These are phyloP conservation scores for Temnothorax unifasciatus DNA, from an alignment of 2,888 invertebrate genomes.

Conservation along the genomic window DNA sequence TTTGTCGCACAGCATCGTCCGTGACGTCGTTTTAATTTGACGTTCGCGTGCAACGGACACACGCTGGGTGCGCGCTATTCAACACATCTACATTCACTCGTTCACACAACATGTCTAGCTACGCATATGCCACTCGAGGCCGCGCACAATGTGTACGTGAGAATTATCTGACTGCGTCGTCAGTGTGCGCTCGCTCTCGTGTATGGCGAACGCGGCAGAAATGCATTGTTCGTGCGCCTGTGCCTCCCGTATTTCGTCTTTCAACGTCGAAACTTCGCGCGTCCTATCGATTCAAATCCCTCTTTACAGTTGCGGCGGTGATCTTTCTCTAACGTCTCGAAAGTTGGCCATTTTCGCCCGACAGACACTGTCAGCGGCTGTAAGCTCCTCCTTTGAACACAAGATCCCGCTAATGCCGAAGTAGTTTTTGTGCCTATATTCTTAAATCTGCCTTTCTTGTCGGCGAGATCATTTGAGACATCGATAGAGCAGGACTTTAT, in stretches of 20 bases:
- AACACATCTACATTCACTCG: conserved; percentile 51
- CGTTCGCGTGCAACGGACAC: conserved; percentile 36
- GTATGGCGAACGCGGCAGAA: not conserved
- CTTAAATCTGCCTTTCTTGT: not conserved
- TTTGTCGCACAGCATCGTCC: conserved; percentile 45
- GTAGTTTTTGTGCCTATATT: not conserved
- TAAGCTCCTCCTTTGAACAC: not conserved
- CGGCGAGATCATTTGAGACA: not conserved
- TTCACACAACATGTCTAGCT: not conserved
- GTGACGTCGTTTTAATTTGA: conserved; percentile 65
- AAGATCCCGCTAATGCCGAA: not conserved
- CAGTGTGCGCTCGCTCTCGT: conserved; percentile 3
- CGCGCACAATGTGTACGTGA: conserved; percentile 60
- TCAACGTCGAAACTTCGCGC: conserved; percentile 57
- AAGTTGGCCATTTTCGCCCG: conserved; percentile 59
- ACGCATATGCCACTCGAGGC: conserved; percentile 6
- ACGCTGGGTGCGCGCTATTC: conserved; percentile 43
- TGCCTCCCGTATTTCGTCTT: conserved; percentile 55
- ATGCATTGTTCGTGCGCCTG: conserved; percentile 66
- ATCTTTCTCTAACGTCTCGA: conserved; percentile 43
- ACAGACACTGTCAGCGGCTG: not conserved
- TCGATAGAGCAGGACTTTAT: not conserved
- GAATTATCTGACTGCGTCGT: conserved; percentile 61
- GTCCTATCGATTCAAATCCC: conserved; percentile 70
- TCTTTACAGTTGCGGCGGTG: conserved; percentile 56